Base-by-base conservation (phyloP, 2,797 vertebrate species). In the Varecia variegata region DNA sequence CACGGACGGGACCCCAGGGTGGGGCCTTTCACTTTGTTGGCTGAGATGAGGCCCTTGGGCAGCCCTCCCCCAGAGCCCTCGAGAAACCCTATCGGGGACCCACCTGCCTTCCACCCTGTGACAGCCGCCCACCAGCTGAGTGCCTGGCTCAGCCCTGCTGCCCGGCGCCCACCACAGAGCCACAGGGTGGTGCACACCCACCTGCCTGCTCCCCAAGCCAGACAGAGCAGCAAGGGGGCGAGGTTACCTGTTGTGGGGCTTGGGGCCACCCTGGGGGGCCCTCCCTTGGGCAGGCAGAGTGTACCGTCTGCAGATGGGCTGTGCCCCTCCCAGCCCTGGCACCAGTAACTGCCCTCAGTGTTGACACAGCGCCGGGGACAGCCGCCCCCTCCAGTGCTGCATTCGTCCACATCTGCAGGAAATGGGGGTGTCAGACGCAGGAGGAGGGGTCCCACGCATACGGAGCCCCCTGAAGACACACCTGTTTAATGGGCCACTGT, bases 351-450 rank as follows among this genome's bases (percentile, higher is more conserved):
- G 88, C 99, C 99, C 0, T 96, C 98, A 0, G 98, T 99, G 98
- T 99, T 99, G 96, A 99, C 9, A 21, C 99, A 99, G 96, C 82
- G 94, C 96, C 99, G 99, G 38, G 98, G 10, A 79, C 99, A 99
- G 0, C 94, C 84, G 0, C 98, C 98, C 89, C 62, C 94, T 90
- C 98, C 98, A 0, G 95, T 14, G 20, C 95, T 15, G 18, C 99
- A 99, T 85, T 99, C 99, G 0, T 99, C 99, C 98, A 99, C 98
- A 0, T 99, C 99, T 99, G 98, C 0, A 1, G 88, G 80, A 32
- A 32, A 90, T 3, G 32, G 23, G 54, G 0, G 30, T 2, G 17
- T 87, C 20, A 17, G 25, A 38, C 0, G 38, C 86, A 47, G 45
- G 25, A 20, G 79, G 21, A 74, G 70, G 23, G 27, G 50, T 40